Conservation (phyloP, 2,888 invertebrate genomes). For the Taenaris catops region DNA sequence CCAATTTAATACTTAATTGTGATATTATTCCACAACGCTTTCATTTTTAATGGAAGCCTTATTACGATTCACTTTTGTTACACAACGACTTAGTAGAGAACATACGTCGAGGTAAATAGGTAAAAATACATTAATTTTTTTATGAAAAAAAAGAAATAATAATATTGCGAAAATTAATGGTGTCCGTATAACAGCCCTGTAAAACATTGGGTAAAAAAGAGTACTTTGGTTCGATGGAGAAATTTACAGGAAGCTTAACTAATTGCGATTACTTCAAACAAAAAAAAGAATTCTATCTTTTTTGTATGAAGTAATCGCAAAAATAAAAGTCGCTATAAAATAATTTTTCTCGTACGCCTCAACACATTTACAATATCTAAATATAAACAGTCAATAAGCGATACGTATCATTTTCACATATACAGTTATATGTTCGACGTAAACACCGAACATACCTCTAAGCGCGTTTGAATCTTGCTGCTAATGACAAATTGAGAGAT, state of each 20-base stretch:
- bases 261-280: background rate
- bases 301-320: too few relatives aligned
- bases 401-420: constrained; percentile 13
- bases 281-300: too few relatives aligned
- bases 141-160: constrained; percentile 21
- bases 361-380: constrained; percentile 10
- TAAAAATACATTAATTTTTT: too few relatives aligned
- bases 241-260: constrained; percentile 18
- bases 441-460: too few relatives aligned
- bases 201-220: constrained; percentile 23
- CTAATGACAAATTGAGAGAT: constrained; percentile 11
- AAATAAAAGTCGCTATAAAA: too few relatives aligned
- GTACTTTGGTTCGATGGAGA: too few relatives aligned
- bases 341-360: too few relatives aligned
- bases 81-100: constrained; percentile 7
- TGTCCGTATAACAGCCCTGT: constrained; percentile 13
- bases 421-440: too few relatives aligned
- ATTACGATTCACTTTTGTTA: constrained; percentile 8
- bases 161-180: constrained; percentile 8
- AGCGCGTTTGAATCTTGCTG: too few relatives aligned
- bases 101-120: constrained; percentile 3
- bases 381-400: constrained; percentile 18
- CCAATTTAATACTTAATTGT: constrained; percentile 23
- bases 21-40: constrained; percentile 14
- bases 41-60: constrained; percentile 25